Base-by-base conservation (phyloP, 2,888 invertebrate genomes). In the Dolichopus griseipennis region DNA sequence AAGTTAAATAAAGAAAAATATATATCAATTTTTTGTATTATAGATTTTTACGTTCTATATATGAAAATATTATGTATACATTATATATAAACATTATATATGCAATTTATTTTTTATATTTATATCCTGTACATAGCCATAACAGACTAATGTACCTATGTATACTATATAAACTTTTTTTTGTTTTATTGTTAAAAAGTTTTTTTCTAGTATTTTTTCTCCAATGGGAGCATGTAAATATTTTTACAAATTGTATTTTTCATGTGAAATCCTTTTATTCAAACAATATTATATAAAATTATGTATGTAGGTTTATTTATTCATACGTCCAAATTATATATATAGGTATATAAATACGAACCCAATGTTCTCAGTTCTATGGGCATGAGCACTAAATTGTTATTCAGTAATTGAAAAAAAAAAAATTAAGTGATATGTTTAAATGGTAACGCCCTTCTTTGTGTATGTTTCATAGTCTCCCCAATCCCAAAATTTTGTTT, bases 301-400 rank as follows among this genome's bases (percentile, higher is more conserved):
- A 37, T 37, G 12, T 37, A 52, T 52, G 52, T 52, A 52, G 15
- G 18, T 18, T 2, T 52, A 15, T 15, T 18, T 52, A 52, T 52
- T n/a, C n/a, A n/a, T n/a, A n/a, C n/a, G n/a, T n/a, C n/a, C n/a
- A 15, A 52, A 52, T 43, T 7, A 43, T 18, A 52, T 15, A 18
- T 15, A 18, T 52, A 52, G 6, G 52, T n/a, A 52, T n/a, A 52
- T 52, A 41, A 9, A 41, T 12, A 41, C 15, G 3, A 6, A 41
- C 18, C 18, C n/a, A 15, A n/a, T 52, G 52, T 52, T 52, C 52
- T 52, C 52, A 52, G 9, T 52, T 52, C 52, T 52, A 52, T 52
- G 75, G 75, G 75, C 75, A 75, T 75, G 75, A 74, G 74, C 74
- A 74, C 74, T 73, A 72, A 73, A 74, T 72, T 73, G 71, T 70